These are phyloP conservation scores for Craniophora ligustri DNA, from an alignment of 2,888 invertebrate species.

Conservation along the genomic window DNA sequence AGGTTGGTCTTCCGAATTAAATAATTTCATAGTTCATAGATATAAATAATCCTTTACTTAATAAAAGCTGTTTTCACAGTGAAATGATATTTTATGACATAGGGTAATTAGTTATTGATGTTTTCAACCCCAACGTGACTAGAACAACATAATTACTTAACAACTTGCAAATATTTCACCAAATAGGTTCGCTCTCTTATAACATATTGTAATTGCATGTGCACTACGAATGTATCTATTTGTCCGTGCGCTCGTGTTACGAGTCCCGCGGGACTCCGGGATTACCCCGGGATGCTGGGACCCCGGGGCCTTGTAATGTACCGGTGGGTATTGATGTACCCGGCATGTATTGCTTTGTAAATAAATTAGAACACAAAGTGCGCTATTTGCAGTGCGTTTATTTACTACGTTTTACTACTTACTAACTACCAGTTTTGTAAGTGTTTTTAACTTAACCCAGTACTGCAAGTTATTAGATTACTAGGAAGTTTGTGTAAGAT, in stretches of 20 bases:
- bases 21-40: too few relatives aligned
- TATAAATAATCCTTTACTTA: too few relatives aligned
- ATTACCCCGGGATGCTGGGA: conserved; percentile 57
- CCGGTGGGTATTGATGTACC: conserved; percentile 41
- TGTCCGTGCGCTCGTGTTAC: conserved; percentile 76
- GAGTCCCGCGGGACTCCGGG: conserved; percentile 68
- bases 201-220: conserved; percentile 72
- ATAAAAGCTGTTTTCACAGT: too few relatives aligned
- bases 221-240: conserved; percentile 81
- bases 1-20: too few relatives aligned
- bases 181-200: conserved; percentile 39
- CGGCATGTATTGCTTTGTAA: conserved; percentile 27
- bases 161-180: conserved; percentile 12
- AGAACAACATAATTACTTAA: conserved; percentile 14
- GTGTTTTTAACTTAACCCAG: too few relatives aligned
- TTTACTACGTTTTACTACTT: neutral
- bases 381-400: conserved; percentile 3
- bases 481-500: too few relatives aligned
- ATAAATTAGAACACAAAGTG: conserved; percentile 34
- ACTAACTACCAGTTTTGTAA: neutral
- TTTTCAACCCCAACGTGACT: too few relatives aligned
- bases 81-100: too few relatives aligned
- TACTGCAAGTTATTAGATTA: too few relatives aligned
- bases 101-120: too few relatives aligned
- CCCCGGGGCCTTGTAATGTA: conserved; percentile 56